phyloP scores from a whole-genome alignment of 2,888 invertebrate species.

The Sarcophaga subvicina region DNA sequence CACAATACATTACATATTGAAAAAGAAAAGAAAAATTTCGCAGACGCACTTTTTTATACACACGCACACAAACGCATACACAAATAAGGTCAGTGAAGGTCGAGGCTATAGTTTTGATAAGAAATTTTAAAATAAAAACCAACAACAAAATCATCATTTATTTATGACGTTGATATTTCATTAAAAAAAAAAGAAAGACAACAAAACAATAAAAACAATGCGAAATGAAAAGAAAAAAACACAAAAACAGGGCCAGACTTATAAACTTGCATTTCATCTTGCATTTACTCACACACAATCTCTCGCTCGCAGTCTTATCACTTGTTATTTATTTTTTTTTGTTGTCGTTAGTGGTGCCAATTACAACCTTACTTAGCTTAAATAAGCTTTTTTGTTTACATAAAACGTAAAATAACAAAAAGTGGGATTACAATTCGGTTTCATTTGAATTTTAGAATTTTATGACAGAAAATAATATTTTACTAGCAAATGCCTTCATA shows the following conservation, averaged over 20 bases:
- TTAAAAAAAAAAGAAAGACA: constrained; percentile 48
- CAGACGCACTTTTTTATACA: not conserved
- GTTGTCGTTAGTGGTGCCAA: too few species aligned
- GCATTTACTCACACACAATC: not conserved
- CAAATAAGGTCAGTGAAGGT: constrained; percentile 62
- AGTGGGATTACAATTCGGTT: too few species aligned
- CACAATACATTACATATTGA: not conserved
- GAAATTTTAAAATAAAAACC: constrained; percentile 8
- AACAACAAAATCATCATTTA: constrained; percentile 13
- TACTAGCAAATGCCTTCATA: too few species aligned
- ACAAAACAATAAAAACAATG: not conserved
- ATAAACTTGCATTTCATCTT: not conserved
- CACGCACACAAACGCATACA: constrained; percentile 10
- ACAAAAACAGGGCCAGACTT: constrained; percentile 13
- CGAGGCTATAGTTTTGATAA: constrained; percentile 60
- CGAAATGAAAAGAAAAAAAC: constrained; percentile 38
- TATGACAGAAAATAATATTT: too few species aligned
- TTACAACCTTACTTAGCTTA: too few species aligned
- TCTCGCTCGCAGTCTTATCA: not conserved
- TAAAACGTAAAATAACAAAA: too few species aligned
- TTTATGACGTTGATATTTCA: constrained; percentile 28
- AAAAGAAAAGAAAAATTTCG: not conserved
- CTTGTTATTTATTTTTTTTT: not conserved
- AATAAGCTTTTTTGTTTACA: too few species aligned
- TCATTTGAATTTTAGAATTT: too few species aligned